Conservation (phyloP, 2,797 vertebrate genomes). For the Poliocrania exsul region DNA sequence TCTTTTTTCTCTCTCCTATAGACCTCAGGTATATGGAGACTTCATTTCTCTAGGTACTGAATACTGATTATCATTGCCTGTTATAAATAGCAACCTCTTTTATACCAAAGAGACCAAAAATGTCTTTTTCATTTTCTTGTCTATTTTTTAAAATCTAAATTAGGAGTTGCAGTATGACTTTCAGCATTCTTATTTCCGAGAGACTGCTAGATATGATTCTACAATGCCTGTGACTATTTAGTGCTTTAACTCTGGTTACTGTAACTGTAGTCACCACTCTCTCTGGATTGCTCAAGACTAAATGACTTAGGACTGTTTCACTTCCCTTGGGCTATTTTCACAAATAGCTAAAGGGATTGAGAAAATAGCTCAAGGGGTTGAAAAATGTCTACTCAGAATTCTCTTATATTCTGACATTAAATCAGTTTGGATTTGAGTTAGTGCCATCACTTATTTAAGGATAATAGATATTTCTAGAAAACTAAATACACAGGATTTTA, state of each 20-base stretch:
- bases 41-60: not conserved
- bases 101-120: not conserved
- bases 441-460: not conserved
- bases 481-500: not conserved
- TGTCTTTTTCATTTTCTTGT: not conserved
- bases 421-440: not conserved
- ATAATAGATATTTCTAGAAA: not conserved
- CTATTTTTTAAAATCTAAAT: not conserved
- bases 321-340: slow-evolving; percentile 1
- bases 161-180: not conserved
- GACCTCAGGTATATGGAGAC: not conserved
- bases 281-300: not conserved
- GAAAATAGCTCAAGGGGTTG: slow-evolving; percentile 12
- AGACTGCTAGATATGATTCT: not conserved
- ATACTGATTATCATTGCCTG: not conserved
- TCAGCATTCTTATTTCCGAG: not conserved
- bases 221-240: not conserved
- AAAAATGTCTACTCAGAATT: not conserved
- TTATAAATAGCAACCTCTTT: not conserved
- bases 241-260: not conserved
- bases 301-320: not conserved
- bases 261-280: not conserved
- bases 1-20: not conserved
- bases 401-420: not conserved
- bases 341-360: slow-evolving; percentile 9